These are phyloP conservation scores for Limonius californicus DNA, from an alignment of 1,140 invertebrate genomes.

Conservation along the genomic window DNA sequence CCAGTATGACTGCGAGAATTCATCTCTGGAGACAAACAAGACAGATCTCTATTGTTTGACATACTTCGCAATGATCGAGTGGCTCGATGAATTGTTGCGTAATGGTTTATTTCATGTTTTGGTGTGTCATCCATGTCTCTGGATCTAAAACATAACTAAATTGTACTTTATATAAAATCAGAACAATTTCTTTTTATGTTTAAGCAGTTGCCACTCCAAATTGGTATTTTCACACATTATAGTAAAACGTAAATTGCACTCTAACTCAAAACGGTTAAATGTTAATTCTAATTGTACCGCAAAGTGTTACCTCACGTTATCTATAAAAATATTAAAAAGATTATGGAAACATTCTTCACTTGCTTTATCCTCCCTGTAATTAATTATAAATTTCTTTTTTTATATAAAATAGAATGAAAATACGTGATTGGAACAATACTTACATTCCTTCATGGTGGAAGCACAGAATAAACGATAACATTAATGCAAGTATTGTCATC, in stretches of 20 bases:
- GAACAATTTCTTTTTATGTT: too few relatives aligned
- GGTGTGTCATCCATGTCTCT: slow-evolving; percentile 24
- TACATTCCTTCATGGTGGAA: slow-evolving; percentile 75
- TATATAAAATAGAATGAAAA: slow-evolving; percentile 19
- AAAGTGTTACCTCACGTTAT: slow-evolving; percentile 38
- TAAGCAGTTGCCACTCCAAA: too few relatives aligned
- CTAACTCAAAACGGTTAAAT: not conserved
- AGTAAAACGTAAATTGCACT: not conserved
- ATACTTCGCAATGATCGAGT: slow-evolving; percentile 29
- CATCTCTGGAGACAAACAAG: slow-evolving; percentile 33
- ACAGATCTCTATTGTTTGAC: slow-evolving; percentile 30
- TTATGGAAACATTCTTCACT: slow-evolving; percentile 45
- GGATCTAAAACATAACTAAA: slow-evolving; percentile 22
- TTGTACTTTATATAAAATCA: too few relatives aligned
- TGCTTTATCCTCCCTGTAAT: slow-evolving; percentile 42
- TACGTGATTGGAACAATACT: too few relatives aligned
- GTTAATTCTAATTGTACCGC: not conserved
- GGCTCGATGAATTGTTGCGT: slow-evolving; percentile 27
- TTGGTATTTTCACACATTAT: not conserved
- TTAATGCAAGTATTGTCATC: slow-evolving; percentile 60
- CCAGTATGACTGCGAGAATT: slow-evolving; percentile 32
- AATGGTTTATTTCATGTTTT: slow-evolving; percentile 26
- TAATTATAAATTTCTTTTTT: slow-evolving; percentile 5
- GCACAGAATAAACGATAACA: slow-evolving; percentile 70
- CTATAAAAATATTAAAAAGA: slow-evolving; percentile 45